phyloP scores from a whole-genome alignment of 53 echinoderm and acorn worm species.

The Actinopyga echinites region DNA sequence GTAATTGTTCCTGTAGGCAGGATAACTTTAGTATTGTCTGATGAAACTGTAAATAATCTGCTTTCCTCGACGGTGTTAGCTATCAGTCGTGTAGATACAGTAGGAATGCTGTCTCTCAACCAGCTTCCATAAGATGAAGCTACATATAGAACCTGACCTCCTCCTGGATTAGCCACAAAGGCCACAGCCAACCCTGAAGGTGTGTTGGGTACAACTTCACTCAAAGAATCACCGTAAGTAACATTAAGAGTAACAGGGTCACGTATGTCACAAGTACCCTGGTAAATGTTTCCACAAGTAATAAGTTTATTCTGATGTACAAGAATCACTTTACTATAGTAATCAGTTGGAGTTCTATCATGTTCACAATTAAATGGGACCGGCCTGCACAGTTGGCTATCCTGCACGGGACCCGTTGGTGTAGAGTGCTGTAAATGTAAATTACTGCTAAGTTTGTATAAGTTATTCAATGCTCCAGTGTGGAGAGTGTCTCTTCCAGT shows the following conservation, averaged over 20 bases:
- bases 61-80: conserved; percentile 1
- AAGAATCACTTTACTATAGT: conserved; percentile 70
- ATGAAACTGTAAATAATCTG: conserved; percentile 29
- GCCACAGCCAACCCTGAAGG: too few relatives aligned
- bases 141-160: conserved; percentile 53
- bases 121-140: conserved; percentile 69
- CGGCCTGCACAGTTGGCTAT: conserved; percentile 52
- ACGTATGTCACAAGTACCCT: too few relatives aligned
- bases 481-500: background rate
- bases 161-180: conserved; percentile 64
- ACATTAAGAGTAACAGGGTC: conserved; percentile 21
- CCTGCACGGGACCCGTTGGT: conserved; percentile 66
- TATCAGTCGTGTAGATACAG: conserved; percentile 59
- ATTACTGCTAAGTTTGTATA: conserved; percentile 51
- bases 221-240: conserved; percentile 8
- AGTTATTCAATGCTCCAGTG: conserved; percentile 48
- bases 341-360: conserved; percentile 52
- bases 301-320: conserved; percentile 66
- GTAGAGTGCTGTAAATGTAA: conserved; percentile 7
- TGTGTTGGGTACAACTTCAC: conserved; percentile 70
- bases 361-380: too few relatives aligned
- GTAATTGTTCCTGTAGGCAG: conserved; percentile 36
- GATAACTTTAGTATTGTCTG: background rate
- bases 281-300: too few relatives aligned
- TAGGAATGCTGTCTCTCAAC: conserved; percentile 41